Percentiles rank a stretch among this genome's conserved stretches.
Conservation (phyloP, 53 echinoderm and acorn worm genomes). For the Echinometra lucunter region DNA sequence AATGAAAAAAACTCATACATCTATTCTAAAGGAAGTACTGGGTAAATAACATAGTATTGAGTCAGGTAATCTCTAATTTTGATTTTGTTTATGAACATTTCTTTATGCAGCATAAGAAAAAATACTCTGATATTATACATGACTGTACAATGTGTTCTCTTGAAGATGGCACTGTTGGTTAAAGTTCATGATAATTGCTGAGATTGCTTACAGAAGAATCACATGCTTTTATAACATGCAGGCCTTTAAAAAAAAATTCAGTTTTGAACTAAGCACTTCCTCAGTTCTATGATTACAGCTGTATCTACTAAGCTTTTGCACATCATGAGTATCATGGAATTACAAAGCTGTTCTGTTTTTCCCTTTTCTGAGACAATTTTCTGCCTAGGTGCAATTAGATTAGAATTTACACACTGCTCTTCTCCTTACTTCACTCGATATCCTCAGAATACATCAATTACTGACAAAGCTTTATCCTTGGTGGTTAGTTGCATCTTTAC, state of each 20-base stretch:
- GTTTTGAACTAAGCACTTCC: neutral
- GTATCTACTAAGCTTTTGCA: neutral
- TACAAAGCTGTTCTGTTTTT: neutral
- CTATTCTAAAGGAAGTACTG: neutral
- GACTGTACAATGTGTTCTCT: too few species aligned
- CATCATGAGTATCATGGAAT: neutral
- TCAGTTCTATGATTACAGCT: neutral
- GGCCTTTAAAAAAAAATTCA: neutral
- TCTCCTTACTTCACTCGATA: neutral
- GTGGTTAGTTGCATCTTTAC: neutral
- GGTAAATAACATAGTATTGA: neutral
- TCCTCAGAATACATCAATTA: neutral
- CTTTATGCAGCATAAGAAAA: neutral
- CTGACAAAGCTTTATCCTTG: neutral
- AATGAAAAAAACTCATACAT: too few species aligned
- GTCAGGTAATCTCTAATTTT: neutral
- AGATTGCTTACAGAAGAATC: neutral
- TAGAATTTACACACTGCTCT: neutral
- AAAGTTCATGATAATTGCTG: neutral
- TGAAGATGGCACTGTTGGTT: neutral
- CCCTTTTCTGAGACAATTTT: neutral
- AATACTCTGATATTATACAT: too few species aligned
- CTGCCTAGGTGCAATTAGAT: neutral
- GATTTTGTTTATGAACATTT: neutral
- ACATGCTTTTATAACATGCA: neutral